A percentile compares a stretch with the other conserved stretches of the same genome.
Evolutionary conservation across 1,140 invertebrate genomes (phyloP).

Genomic region (Bacillus rossius): DNA sequence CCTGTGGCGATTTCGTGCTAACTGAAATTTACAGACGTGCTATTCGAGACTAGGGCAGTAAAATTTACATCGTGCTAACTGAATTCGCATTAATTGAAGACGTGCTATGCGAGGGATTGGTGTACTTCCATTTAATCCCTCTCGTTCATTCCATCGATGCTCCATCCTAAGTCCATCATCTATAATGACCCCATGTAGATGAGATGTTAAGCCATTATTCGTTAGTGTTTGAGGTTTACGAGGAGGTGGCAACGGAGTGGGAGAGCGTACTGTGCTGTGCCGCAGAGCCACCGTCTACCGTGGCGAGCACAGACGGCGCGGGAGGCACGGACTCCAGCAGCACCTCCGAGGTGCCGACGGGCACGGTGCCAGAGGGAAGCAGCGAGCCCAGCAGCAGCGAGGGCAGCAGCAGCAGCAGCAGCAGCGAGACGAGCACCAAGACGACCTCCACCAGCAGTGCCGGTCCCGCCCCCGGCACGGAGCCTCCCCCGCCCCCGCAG

Average conservation of each 20-base stretch:
- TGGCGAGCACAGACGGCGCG: conserved; percentile 5
- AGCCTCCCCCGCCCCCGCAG: conserved; percentile 8
- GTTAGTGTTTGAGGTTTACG: no score
- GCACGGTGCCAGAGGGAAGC: conserved; percentile 3
- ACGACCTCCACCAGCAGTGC: conserved; percentile 12
- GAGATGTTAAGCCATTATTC: no score
- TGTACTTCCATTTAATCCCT: no score
- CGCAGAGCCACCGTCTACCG: conserved; percentile 7
- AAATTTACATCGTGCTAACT: no score
- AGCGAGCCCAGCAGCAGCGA: not conserved
- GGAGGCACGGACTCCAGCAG: conserved; percentile 1
- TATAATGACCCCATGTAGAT: no score
- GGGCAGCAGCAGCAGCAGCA: not conserved
- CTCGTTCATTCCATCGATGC: no score
- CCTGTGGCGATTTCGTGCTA: no score
- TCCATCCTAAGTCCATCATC: no score
- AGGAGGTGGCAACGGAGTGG: not conserved
- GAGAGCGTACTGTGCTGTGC: conserved; percentile 1
- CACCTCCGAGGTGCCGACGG: conserved; percentile 9
- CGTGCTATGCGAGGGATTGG: no score
- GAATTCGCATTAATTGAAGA: no score
- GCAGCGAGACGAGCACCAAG: not conserved
- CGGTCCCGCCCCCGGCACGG: conserved; percentile 12
- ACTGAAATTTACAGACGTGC: no score
- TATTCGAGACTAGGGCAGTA: no score